Evolutionary conservation across 2,797 vertebrate species (phyloP).

Genomic region (Tinamus major): DNA sequence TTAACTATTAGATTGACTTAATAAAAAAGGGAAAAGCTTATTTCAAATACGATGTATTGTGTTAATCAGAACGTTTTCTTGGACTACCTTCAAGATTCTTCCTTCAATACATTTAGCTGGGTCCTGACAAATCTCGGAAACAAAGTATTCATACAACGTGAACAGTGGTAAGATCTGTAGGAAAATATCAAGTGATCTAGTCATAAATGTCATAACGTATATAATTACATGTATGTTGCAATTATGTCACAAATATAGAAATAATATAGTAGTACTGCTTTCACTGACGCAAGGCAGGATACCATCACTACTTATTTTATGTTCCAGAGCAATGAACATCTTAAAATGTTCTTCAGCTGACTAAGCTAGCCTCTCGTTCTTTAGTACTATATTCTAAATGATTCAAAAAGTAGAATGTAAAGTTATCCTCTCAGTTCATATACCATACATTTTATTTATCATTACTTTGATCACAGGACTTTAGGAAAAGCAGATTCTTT

Average conservation of each 20-base stretch:
- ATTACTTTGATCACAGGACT: not conserved
- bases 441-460: not conserved
- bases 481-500: not conserved
- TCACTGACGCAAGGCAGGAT: not conserved
- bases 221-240: not conserved
- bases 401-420: not conserved
- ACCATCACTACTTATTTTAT: not conserved
- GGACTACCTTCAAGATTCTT: conserved; percentile 91
- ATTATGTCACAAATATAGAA: not conserved
- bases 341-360: not conserved
- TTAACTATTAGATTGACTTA: not conserved
- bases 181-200: not conserved
- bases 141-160: conserved; percentile 88
- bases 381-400: not conserved
- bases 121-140: conserved; percentile 87
- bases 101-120: conserved; percentile 82
- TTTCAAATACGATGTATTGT: not conserved
- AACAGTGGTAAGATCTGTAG: conserved; percentile 89
- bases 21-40: not conserved
- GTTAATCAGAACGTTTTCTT: conserved; percentile 10
- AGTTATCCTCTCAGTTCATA: not conserved
- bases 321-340: not conserved
- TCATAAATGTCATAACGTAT: not conserved
- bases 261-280: not conserved
- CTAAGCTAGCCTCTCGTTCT: not conserved